A percentile compares a stretch with the other conserved stretches of the same genome.
Evolutionary conservation across 2,797 vertebrate genomes (phyloP).

Genomic region (Xenentodon cancila): DNA sequence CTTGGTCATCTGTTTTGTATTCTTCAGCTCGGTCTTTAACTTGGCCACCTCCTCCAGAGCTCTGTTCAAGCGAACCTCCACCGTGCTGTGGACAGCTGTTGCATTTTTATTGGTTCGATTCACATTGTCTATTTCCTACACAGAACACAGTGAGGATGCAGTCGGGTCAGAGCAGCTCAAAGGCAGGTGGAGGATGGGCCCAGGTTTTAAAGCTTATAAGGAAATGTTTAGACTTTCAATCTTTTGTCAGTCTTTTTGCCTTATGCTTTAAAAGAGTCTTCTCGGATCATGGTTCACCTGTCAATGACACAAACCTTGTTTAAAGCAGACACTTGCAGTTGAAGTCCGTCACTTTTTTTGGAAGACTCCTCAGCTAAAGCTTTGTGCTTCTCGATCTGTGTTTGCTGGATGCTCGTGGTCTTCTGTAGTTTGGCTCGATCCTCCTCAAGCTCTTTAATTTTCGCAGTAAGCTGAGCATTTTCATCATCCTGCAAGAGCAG

Average conservation of each 20-base stretch:
- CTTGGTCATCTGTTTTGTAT: conserved; percentile 89
- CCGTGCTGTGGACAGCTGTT: conserved; percentile 78
- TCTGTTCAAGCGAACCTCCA: conserved; percentile 91
- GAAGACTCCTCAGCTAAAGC: conserved; percentile 84
- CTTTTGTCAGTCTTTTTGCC: too few species aligned
- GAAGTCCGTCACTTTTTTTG: conserved; percentile 85
- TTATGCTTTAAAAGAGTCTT: background rate
- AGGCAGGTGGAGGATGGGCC: background rate
- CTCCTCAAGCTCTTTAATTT: conserved; percentile 87
- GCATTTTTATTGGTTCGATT: conserved; percentile 88
- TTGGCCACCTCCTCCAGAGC: conserved; percentile 91
- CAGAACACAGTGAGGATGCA: conserved; percentile 10
- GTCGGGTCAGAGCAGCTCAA: background rate
- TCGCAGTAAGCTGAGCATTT: conserved; percentile 82
- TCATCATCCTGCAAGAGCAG: conserved; percentile 86
- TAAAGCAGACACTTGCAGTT: conserved; percentile 83
- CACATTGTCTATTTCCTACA: conserved; percentile 88
- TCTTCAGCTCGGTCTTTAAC: conserved; percentile 87
- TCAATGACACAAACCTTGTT: conserved; percentile 83
- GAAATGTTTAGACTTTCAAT: too few species aligned
- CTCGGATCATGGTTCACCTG: background rate
- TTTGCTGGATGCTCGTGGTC: conserved; percentile 82
- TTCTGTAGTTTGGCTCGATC: conserved; percentile 85
- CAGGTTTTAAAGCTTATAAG: background rate
- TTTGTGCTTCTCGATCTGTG: conserved; percentile 90